phyloP scores from a whole-genome alignment of 2,113 vertebrate species.

The Atherinomorus stipes region DNA sequence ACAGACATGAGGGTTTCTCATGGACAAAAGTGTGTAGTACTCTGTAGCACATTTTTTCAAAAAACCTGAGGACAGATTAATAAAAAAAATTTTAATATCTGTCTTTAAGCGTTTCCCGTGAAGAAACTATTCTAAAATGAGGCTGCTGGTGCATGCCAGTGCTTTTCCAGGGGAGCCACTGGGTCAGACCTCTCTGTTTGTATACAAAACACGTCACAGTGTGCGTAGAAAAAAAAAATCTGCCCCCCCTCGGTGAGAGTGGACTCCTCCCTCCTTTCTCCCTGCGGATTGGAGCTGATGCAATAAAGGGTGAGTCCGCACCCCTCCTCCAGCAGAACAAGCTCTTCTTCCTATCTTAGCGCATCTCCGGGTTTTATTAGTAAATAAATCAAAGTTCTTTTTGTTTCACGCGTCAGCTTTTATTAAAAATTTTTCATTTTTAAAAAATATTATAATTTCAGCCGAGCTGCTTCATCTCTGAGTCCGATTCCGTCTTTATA shows the following conservation, averaged over 20 bases:
- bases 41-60: too few relatives aligned
- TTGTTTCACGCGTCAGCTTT: neutral
- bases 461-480: neutral
- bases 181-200: conserved; percentile 72
- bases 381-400: neutral
- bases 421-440: neutral
- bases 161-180: conserved; percentile 17
- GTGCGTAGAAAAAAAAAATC: conserved; percentile 37
- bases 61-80: too few relatives aligned
- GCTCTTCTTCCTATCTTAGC: neutral
- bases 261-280: neutral
- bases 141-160: neutral
- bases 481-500: conserved; percentile 1
- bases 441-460: neutral
- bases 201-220: conserved; percentile 70
- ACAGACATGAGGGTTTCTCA: too few relatives aligned
- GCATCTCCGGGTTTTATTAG: conserved; percentile 1
- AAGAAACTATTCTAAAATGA: neutral
- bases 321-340: conserved; percentile 51
- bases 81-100: neutral
- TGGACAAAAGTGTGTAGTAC: too few relatives aligned
- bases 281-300: conserved; percentile 71
- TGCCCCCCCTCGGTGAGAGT: neutral
- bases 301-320: conserved; percentile 71
- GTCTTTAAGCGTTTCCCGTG: neutral